Evolutionary conservation across 2,113 vertebrate genomes (phyloP).

Genomic region (Dicerorhinus sumatrensis): DNA sequence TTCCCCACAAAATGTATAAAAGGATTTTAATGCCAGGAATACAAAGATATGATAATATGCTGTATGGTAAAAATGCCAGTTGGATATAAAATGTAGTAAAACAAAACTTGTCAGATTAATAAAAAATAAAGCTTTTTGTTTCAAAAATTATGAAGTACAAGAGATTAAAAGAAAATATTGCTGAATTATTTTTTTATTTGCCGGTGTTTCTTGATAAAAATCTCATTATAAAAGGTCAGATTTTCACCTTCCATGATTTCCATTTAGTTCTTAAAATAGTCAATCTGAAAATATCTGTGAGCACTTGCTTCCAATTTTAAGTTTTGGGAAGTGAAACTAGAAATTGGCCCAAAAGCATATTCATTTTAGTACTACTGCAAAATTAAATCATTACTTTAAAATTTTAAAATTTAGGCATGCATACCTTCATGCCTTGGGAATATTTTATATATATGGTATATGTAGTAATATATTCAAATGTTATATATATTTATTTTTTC

Average conservation of each 20-base stretch:
- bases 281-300: constrained; percentile 37
- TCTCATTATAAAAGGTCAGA: constrained; percentile 15
- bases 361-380: neutral
- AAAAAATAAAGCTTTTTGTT: neutral
- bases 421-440: neutral
- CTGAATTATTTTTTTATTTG: constrained; percentile 16
- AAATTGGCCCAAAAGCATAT: constrained; percentile 6
- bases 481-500: neutral
- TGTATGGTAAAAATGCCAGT: neutral
- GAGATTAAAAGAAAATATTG: neutral
- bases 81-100: neutral
- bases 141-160: neutral
- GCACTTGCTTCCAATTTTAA: constrained; percentile 38
- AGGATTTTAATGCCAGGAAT: constrained; percentile 1
- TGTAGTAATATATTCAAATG: neutral
- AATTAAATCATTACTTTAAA: constrained; percentile 52
- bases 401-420: neutral
- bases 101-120: neutral
- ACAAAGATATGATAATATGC: neutral
- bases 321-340: neutral
- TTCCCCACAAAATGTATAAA: neutral
- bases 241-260: neutral
- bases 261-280: constrained; percentile 57
- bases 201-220: neutral
- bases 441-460: neutral